Evolutionary conservation across 1,140 invertebrate species (phyloP).

Genomic region (Pseudomyrmex gracilis): DNA sequence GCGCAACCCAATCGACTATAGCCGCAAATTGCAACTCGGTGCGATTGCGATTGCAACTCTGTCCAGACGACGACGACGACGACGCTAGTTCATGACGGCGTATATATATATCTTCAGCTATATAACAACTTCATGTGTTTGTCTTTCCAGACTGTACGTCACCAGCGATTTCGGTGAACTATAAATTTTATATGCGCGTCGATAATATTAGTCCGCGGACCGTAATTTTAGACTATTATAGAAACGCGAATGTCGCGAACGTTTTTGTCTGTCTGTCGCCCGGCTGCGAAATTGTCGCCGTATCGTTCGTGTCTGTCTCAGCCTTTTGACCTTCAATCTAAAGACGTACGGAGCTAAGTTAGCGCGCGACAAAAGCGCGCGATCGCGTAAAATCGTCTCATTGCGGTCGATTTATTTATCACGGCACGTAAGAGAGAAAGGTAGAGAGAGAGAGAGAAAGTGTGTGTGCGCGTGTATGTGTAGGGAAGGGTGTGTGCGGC

Average conservation of each 20-base stretch:
- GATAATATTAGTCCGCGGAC: slow-evolving; percentile 9
- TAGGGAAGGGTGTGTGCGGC: neutral
- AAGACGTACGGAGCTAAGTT: slow-evolving; percentile 14
- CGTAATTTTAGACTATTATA: neutral
- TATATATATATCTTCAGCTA: slow-evolving; percentile 25
- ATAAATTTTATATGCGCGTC: slow-evolving; percentile 38
- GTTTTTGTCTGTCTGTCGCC: neutral
- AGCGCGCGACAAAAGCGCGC: neutral
- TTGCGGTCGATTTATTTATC: slow-evolving; percentile 64
- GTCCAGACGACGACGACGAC: neutral
- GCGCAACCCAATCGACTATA: slow-evolving; percentile 52
- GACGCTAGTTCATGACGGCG: slow-evolving; percentile 1
- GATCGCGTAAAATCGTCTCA: slow-evolving; percentile 36
- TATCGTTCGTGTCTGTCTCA: neutral
- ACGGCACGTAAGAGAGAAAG: neutral
- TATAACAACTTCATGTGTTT: slow-evolving; percentile 29
- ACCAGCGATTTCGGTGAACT: slow-evolving; percentile 8
- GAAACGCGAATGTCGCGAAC: neutral
- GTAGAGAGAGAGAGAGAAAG: too few relatives aligned
- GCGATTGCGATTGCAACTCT: neutral
- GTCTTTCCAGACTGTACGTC: slow-evolving; percentile 15
- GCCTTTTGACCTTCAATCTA: neutral
- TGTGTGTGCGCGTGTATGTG: too few relatives aligned
- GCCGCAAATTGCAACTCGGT: slow-evolving; percentile 59
- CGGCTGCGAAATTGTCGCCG: neutral